A percentile compares a stretch with the other conserved stretches of the same genome.
Evolutionary conservation across 2,113 vertebrate genomes (phyloP).

Genomic region (Aptenodytes patagonicus): DNA sequence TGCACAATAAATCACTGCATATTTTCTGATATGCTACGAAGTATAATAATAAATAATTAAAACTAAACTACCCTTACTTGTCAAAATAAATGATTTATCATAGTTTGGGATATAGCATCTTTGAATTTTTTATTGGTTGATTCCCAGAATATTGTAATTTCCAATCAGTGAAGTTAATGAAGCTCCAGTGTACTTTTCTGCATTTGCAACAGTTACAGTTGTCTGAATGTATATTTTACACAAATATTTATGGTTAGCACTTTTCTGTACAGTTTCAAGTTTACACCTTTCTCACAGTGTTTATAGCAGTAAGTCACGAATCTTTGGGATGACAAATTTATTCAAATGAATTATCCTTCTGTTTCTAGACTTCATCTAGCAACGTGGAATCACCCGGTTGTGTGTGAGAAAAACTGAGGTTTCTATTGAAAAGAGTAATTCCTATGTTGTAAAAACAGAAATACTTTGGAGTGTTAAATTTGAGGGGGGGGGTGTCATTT

Average conservation of each 20-base stretch:
- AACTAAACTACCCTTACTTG: conserved; percentile 50
- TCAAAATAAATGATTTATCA: conserved; percentile 63
- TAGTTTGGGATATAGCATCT: conserved; percentile 52
- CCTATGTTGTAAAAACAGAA: not conserved
- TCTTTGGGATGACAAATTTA: not conserved
- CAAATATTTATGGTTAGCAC: not conserved
- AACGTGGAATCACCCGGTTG: not conserved
- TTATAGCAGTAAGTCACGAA: not conserved
- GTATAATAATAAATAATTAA: conserved; percentile 67
- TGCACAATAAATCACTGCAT: conserved; percentile 57
- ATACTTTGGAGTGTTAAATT: not conserved
- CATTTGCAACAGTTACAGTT: not conserved
- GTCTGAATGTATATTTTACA: not conserved
- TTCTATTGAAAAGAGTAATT: not conserved
- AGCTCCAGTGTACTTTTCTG: not conserved
- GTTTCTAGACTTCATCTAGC: not conserved
- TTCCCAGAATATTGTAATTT: conserved; percentile 56
- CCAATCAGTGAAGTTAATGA: conserved; percentile 50
- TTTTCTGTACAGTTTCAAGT: not conserved
- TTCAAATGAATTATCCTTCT: not conserved
- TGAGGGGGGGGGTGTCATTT: not conserved
- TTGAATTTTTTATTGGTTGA: conserved; percentile 66
- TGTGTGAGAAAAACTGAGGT: not conserved
- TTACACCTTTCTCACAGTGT: not conserved
- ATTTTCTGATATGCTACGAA: conserved; percentile 58